Base-by-base conservation (phyloP, 2,797 vertebrate species). In the Tenualosa thibaudeaui region DNA sequence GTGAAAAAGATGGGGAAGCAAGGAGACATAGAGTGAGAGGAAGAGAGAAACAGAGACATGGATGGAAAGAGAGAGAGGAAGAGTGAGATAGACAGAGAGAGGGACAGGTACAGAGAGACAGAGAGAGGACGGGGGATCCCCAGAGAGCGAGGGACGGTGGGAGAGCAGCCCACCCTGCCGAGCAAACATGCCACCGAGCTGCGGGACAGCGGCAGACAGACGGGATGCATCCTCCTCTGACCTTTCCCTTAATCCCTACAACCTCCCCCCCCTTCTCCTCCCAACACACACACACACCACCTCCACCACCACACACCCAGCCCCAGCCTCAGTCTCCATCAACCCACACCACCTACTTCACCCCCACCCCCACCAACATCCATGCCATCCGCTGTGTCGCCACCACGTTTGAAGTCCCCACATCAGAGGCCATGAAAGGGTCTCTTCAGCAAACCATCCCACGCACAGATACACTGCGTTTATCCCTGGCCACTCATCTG, bases 391-490 rank as follows among this genome's bases (percentile, higher is more conserved):
- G 83, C 84, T 86, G 86, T 82, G 81, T 87, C 84, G 82, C 82
- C 3, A n/a, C 71, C 15, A 22, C 82, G 88, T 89, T 90, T 89
- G 88, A 90, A 89, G 89, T 89, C 87, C 40, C 86, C 88, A 93
- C 91, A 92, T 94, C 90, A 91, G 90, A 94, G 90, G 87, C 89
- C 84, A 85, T 87, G 86, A 90, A 90, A 89, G 90, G 88, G 92
- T 88, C 82, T 83, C 86, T 81, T 81, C 81, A 82, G 2, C 71
- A 78, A 17, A 78, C 40, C 40, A 46, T 78, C 71, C 71, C 71
- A 78, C 37, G 40, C 71, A 78, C 40, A 46, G 71, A 78, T 78
- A 78, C n/a, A n/a, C n/a, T 9, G 58, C n/a, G n/a, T 62, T 62
- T 26, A n/a, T 62, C n/a, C 58, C 58, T 4, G 19, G 40, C 37